phyloP scores from a whole-genome alignment of 2,888 invertebrate species.

The Pristionchus japonicus region DNA sequence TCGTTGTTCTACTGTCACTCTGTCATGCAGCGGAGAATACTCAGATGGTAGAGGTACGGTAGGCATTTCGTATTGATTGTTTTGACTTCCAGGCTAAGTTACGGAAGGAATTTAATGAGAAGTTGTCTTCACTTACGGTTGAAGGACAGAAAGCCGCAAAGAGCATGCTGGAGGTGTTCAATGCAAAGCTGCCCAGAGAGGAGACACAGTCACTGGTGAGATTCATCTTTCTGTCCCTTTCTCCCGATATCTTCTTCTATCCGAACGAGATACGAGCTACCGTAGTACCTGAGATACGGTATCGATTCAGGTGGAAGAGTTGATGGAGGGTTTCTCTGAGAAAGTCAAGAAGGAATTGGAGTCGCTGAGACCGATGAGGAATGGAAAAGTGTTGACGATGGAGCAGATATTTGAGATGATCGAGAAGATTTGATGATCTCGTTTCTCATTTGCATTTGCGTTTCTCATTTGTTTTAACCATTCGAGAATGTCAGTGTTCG shows the following conservation, averaged over 20 bases:
- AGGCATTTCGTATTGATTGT: background rate
- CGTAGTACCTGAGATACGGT: background rate
- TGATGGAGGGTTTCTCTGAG: background rate
- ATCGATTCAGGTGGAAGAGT: conserved; percentile 6
- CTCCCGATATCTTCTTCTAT: background rate
- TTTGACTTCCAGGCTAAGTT: background rate
- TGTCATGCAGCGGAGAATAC: background rate
- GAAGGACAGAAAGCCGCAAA: conserved; percentile 27
- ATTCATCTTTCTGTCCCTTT: background rate
- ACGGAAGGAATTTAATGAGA: background rate
- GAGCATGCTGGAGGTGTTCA: conserved; percentile 18
- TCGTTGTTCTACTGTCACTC: background rate
- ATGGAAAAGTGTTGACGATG: conserved; percentile 7
- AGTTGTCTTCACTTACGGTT: background rate
- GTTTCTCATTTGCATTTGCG: background rate
- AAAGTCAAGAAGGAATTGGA: conserved; percentile 36
- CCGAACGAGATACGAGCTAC: background rate
- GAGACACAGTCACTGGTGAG: conserved; percentile 7
- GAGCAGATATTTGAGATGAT: conserved; percentile 10
- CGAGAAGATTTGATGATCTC: background rate
- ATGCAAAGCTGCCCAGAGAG: background rate
- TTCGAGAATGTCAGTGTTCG: too few species aligned
- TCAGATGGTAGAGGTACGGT: conserved; percentile 1
- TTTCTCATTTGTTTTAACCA: too few species aligned
- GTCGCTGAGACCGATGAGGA: background rate